Percentiles rank a stretch among this genome's conserved stretches.
Evolutionary conservation across 2,113 vertebrate genomes (phyloP).

Genomic region (Redunca redunca): DNA sequence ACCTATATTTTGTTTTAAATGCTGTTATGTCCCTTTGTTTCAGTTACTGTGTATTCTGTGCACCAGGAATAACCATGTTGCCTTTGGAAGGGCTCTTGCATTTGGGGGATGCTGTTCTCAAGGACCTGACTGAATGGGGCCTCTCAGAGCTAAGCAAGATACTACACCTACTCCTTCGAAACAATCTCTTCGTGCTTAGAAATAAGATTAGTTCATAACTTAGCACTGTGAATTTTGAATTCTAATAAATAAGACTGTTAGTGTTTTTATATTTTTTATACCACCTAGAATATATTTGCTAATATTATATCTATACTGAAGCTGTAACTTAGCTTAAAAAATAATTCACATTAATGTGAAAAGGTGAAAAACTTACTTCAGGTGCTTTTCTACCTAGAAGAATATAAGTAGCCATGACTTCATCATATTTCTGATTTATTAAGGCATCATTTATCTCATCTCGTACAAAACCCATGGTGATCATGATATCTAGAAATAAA

Average conservation of each 20-base stretch:
- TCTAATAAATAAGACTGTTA: neutral
- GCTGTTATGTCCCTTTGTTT: neutral
- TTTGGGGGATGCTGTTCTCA: neutral
- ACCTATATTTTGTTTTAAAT: neutral
- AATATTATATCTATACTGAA: neutral
- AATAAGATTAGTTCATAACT: neutral
- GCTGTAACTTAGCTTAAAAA: neutral
- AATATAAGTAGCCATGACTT: constrained; percentile 98
- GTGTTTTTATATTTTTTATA: neutral
- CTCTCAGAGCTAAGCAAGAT: neutral
- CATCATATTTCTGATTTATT: constrained; percentile 93
- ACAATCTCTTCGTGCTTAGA: neutral
- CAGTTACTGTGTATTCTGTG: neutral
- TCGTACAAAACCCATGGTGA: constrained; percentile 97
- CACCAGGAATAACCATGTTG: no score
- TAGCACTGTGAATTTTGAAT: neutral
- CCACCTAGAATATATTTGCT: neutral
- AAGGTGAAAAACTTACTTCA: constrained; percentile 84
- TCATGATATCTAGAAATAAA: constrained; percentile 90
- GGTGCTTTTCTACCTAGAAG: constrained; percentile 95
- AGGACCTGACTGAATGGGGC: neutral
- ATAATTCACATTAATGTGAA: neutral
- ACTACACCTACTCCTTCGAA: neutral
- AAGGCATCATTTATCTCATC: constrained; percentile 96
- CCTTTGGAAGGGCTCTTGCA: neutral